Percentiles rank a stretch among this genome's conserved stretches.
Conservation (phyloP, 2,888 invertebrate species). For the Clepsis dumicolana region DNA sequence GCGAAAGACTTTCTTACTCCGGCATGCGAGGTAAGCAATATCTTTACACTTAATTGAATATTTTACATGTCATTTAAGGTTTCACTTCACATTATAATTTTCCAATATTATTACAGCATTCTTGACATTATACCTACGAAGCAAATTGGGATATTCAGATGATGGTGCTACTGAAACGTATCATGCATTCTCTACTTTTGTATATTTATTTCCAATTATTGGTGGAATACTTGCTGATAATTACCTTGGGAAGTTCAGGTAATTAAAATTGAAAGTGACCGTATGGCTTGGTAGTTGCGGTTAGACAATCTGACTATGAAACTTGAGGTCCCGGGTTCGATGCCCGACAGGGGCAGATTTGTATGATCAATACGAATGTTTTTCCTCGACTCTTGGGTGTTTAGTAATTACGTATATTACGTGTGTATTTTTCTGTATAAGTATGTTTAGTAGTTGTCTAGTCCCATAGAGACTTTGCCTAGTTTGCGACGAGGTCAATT, state of each 20-base stretch:
- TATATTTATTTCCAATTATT: constrained; percentile 91
- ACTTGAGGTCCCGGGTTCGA: too few relatives aligned
- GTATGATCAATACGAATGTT: too few relatives aligned
- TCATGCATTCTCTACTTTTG: constrained; percentile 90
- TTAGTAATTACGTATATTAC: too few relatives aligned
- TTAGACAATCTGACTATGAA: too few relatives aligned
- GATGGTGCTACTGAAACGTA: constrained; percentile 90
- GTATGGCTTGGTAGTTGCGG: too few relatives aligned
- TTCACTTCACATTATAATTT: neutral
- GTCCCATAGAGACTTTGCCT: too few relatives aligned
- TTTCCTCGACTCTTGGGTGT: too few relatives aligned
- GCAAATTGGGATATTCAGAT: constrained; percentile 87
- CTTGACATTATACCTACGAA: constrained; percentile 90
- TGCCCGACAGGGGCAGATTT: too few relatives aligned
- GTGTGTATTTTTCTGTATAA: too few relatives aligned
- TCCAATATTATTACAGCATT: constrained; percentile 86
- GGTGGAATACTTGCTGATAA: constrained; percentile 94
- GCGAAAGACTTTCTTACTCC: constrained; percentile 97
- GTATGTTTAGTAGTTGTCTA: too few relatives aligned
- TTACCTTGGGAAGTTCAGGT: constrained; percentile 92
- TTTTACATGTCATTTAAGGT: constrained; percentile 3
- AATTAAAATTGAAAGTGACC: constrained; percentile 41
- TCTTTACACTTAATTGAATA: constrained; percentile 8
- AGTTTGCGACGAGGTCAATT: too few relatives aligned
- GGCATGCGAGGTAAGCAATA: constrained; percentile 93